Evolutionary conservation across 1,140 invertebrate species (phyloP), one percentile per base, ranked within the genome.

Genomic region (Metaphire vulgaris): DNA sequence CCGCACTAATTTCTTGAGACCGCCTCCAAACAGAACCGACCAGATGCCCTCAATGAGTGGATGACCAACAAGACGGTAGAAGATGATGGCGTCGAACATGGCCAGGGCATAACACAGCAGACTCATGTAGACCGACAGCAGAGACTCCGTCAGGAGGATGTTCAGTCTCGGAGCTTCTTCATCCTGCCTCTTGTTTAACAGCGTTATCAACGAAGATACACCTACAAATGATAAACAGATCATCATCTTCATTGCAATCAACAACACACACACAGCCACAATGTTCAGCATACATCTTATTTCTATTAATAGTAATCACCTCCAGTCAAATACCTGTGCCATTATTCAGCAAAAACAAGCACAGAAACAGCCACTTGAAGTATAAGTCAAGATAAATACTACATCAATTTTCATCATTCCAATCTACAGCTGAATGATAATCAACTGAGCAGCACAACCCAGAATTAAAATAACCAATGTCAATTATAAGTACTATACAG

Each of bases 101-200:
- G 93, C 90, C 32, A 99, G 83, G 14, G 95, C 94, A 87, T 98
- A 97, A 67, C 96, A 91, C 69, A 99, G 89, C 16, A 99, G 87
- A 33, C 95, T 94, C 84, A 96, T 90, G 84, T 94, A 98, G 0
- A 96, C 93, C 0, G 95, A 92, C 0, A 95, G 90, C 84, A 97
- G 96, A 0, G 94, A 90, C 87, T 99, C 97, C 75, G 93, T 92
- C 15, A 99, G 88, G 0, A 99, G 87, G 28, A 97, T 92, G 80
- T 93, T 93, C 32, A 99, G 86, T 81, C 95, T 92, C 0, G 96
- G 96, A 0, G 93, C 91, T 84, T 99, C 96, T 82, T 99, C 96
- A 83, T 99, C 97, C 83, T 96, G 95, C 81, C 98, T 96, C 21
- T 95, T 88, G 0, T 93, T 91, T 1, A 98, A 86, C 66, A 99